Percentiles rank a stretch among this genome's conserved stretches.
phyloP scores from a whole-genome alignment of 2,113 vertebrate genomes.

The Eurystomus gularis region DNA sequence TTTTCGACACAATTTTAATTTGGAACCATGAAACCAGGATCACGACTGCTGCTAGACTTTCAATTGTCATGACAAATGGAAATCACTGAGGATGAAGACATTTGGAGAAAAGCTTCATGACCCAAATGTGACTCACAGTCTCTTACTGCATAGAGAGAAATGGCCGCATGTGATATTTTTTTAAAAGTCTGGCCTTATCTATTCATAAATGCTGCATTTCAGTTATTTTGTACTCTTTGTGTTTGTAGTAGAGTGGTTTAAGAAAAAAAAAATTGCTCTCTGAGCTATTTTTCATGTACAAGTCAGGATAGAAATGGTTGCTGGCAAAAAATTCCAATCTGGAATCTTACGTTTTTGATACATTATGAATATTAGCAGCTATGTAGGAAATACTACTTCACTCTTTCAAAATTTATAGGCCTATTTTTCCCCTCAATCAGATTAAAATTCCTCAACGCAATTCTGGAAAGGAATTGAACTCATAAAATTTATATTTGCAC shows the following conservation, averaged over 20 bases:
- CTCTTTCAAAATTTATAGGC: not conserved
- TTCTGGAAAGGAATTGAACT: not conserved
- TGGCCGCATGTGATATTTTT: fast-evolving
- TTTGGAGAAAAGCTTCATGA: not conserved
- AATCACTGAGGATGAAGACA: not conserved
- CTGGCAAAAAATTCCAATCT: not conserved
- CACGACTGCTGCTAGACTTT: not conserved
- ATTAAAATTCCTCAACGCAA: not conserved
- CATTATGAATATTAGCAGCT: not conserved
- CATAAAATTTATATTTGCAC: not conserved
- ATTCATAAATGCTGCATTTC: not conserved
- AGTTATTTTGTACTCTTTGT: not conserved
- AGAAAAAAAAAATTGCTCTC: not conserved
- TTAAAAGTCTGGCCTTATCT: not conserved
- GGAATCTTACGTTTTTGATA: not conserved
- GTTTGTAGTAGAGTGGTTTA: not conserved
- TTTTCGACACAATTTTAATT: not conserved
- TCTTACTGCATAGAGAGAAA: not conserved
- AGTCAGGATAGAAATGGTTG: not conserved
- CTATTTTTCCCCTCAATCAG: not conserved
- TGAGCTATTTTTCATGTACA: not conserved
- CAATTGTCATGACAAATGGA: not conserved
- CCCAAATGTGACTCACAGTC: not conserved
- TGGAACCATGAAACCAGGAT: not conserved
- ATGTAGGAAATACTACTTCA: not conserved